These are phyloP conservation scores for Percopsis omiscomaycus DNA, from an alignment of 2,797 vertebrate genomes.

Conservation along the genomic window DNA sequence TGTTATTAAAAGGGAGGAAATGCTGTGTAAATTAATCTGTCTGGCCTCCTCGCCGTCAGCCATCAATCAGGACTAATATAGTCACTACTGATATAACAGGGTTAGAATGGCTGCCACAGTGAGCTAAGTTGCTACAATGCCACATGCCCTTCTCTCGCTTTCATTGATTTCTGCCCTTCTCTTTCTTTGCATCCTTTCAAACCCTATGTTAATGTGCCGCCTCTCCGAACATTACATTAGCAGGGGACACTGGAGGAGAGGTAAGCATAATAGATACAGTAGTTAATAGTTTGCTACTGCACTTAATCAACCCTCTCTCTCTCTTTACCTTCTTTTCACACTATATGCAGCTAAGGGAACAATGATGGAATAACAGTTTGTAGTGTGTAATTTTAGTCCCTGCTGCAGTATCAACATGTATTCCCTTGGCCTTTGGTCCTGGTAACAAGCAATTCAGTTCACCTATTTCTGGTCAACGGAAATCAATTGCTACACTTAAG, in stretches of 20 bases:
- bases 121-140: constrained; percentile 16
- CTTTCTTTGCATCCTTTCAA: constrained; percentile 30
- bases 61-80: constrained; percentile 54
- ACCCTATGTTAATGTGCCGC: background rate
- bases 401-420: constrained; percentile 45
- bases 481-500: constrained; percentile 61
- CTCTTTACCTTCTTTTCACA: constrained; percentile 22
- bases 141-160: constrained; percentile 24
- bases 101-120: constrained; percentile 38
- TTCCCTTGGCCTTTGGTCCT: constrained; percentile 48
- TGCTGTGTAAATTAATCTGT: constrained; percentile 60
- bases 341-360: constrained; percentile 44
- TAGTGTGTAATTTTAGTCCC: constrained; percentile 30
- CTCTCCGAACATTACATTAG: background rate
- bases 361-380: constrained; percentile 37
- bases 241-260: constrained; percentile 4
- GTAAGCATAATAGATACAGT: background rate
- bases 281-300: no score
- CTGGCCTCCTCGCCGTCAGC: constrained; percentile 48
- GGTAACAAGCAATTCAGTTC: constrained; percentile 55
- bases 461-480: constrained; percentile 47
- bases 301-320: constrained; percentile 11
- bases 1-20: constrained; percentile 59
- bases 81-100: constrained; percentile 51
- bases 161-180: constrained; percentile 5